Evolutionary conservation across 2,113 vertebrate genomes (phyloP).

Genomic region (Chionomys nivalis): DNA sequence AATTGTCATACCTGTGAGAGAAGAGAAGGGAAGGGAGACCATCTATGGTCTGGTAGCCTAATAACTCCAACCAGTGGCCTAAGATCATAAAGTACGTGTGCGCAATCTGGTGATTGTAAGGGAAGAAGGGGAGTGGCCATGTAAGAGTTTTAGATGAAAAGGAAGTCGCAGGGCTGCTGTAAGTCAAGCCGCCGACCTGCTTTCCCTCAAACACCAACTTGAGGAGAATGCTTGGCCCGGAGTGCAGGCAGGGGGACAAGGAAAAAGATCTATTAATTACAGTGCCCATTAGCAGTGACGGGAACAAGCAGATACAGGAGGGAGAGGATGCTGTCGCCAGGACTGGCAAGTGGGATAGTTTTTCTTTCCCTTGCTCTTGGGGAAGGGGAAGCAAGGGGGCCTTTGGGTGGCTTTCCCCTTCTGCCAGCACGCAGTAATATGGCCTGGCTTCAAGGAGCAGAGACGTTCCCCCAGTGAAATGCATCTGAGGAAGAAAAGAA

Average conservation of each 20-base stretch:
- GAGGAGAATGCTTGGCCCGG: conserved; percentile 87
- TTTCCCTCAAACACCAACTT: conserved; percentile 87
- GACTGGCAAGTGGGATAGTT: conserved; percentile 76
- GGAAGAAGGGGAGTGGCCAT: conserved; percentile 88
- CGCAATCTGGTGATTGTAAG: conserved; percentile 88
- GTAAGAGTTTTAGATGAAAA: conserved; percentile 91
- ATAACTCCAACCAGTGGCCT: conserved; percentile 85
- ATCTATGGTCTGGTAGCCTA: conserved; percentile 86
- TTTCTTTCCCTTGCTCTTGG: conserved; percentile 68
- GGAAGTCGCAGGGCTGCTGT: conserved; percentile 86
- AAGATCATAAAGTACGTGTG: conserved; percentile 87
- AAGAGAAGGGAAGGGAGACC: conserved; percentile 79
- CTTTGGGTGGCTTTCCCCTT: conserved; percentile 73
- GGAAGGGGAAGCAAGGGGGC: conserved; percentile 74
- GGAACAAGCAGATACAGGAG: conserved; percentile 84
- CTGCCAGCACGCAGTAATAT: conserved; percentile 66
- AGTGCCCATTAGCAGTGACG: conserved; percentile 92
- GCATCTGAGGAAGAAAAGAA: not conserved
- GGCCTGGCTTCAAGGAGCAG: not conserved
- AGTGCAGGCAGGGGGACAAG: conserved; percentile 88
- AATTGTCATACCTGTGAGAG: conserved; percentile 80
- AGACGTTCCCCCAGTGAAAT: not conserved
- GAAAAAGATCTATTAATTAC: conserved; percentile 97
- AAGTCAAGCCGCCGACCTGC: conserved; percentile 85
- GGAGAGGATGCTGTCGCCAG: conserved; percentile 62